These are phyloP conservation scores for Drosophila asahinai DNA, from an alignment of 1,140 invertebrate species.

Conservation along the genomic window DNA sequence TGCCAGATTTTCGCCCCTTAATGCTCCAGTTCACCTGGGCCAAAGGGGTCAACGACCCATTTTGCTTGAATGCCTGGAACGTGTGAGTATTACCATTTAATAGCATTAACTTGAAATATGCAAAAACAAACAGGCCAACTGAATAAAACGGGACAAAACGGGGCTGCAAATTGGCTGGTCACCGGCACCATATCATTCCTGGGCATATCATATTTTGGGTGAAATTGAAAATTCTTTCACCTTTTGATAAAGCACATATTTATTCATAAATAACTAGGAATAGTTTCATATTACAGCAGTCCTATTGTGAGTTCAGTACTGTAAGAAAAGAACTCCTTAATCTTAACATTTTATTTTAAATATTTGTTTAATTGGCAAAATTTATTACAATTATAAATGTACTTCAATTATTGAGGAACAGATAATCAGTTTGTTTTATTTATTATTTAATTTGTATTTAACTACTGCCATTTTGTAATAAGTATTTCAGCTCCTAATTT, in stretches of 20 bases:
- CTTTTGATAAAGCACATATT: background rate
- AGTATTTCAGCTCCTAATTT: too few species aligned
- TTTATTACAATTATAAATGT: too few species aligned
- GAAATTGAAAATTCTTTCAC: background rate
- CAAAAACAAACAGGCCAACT: conserved; percentile 40
- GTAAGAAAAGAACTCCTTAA: too few species aligned
- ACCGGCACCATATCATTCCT: background rate
- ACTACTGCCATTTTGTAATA: too few species aligned
- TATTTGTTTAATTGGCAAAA: too few species aligned
- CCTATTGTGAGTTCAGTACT: too few species aligned
- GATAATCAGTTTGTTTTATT: too few species aligned
- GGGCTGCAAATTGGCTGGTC: conserved; percentile 11
- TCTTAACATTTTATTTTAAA: too few species aligned
- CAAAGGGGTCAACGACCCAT: conserved; percentile 11
- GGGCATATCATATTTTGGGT: background rate
- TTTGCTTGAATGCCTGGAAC: conserved; percentile 29
- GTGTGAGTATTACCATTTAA: conserved; percentile 71
- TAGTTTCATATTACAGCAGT: too few species aligned
- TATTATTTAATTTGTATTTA: too few species aligned
- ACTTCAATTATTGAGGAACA: too few species aligned
- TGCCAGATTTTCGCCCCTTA: conserved; percentile 19
- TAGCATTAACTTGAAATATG: conserved; percentile 72
- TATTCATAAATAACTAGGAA: too few species aligned
- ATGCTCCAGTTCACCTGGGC: conserved; percentile 14
- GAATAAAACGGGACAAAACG: conserved; percentile 39